A percentile compares a stretch with the other conserved stretches of the same genome.
Conservation (phyloP, 2,888 invertebrate species). For the Globia sparganii region DNA sequence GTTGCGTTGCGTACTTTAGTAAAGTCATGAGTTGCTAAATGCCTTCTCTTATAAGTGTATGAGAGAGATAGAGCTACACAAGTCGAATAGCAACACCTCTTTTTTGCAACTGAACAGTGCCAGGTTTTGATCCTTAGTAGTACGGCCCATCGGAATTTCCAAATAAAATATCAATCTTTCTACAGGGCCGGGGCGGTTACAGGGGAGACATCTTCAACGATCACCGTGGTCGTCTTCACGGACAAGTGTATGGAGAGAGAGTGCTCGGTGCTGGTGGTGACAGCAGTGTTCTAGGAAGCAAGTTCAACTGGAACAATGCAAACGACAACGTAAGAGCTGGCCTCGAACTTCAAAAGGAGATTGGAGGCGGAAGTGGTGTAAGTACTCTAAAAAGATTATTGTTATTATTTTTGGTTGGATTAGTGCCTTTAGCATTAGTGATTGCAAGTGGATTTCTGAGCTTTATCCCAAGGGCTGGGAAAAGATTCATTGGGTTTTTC, state of each 20-base stretch:
- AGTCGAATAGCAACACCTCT: not conserved
- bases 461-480: not conserved
- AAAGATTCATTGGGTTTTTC: not conserved
- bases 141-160: not conserved
- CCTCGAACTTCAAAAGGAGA: constrained; percentile 75
- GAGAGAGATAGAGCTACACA: not conserved
- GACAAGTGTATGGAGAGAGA: constrained; percentile 76
- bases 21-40: no score
- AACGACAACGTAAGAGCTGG: constrained; percentile 74
- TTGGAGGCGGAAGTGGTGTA: constrained; percentile 78
- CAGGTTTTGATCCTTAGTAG: not conserved
- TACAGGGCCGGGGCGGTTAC: constrained; percentile 81
- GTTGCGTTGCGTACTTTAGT: no score
- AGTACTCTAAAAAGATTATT: constrained; percentile 53
- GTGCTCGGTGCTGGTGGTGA: constrained; percentile 78
- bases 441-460: not conserved
- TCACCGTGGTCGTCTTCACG: constrained; percentile 76
- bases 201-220: constrained; percentile 81
- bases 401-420: no score
- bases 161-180: not conserved
- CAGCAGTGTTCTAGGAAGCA: constrained; percentile 77
- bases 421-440: not conserved
- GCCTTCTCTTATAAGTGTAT: no score
- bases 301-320: constrained; percentile 76
- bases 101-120: not conserved